A percentile compares a stretch with the other conserved stretches of the same genome.
Evolutionary conservation across 2,888 invertebrate genomes (phyloP).

Genomic region (Blastobasis adustella): DNA sequence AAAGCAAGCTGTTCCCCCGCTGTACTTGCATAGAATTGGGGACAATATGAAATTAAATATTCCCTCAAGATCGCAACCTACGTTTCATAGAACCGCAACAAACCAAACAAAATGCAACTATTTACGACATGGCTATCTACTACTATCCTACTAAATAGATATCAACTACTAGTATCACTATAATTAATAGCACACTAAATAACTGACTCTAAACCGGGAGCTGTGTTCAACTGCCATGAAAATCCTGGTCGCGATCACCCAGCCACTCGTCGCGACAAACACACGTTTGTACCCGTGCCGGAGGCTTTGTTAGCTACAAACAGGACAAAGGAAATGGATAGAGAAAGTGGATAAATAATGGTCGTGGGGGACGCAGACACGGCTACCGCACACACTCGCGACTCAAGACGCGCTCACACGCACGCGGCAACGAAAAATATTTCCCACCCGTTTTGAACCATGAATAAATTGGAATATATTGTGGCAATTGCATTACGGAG

Average conservation of each 20-base stretch:
- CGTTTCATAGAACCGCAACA: too few relatives aligned
- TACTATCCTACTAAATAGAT: too few relatives aligned
- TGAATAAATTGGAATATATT: slow-evolving; percentile 1
- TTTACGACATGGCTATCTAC: too few relatives aligned
- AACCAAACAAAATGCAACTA: too few relatives aligned
- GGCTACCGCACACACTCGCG: slow-evolving; percentile 1
- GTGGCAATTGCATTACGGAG: background rate
- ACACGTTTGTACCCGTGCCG: slow-evolving; percentile 48
- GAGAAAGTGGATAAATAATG: slow-evolving; percentile 51
- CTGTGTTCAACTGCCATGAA: background rate
- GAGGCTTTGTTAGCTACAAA: slow-evolving; percentile 40
- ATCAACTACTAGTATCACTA: too few relatives aligned
- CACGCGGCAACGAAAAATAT: too few relatives aligned
- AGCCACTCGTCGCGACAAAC: slow-evolving; percentile 13
- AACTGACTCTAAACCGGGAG: background rate
- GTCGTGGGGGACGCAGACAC: slow-evolving; percentile 22
- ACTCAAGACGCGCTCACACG: too few relatives aligned
- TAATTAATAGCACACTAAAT: too few relatives aligned
- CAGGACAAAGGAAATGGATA: slow-evolving; percentile 51
- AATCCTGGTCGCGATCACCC: background rate
- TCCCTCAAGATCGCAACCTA: too few relatives aligned
- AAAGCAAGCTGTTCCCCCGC: too few relatives aligned
- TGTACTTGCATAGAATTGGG: too few relatives aligned
- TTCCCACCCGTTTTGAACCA: background rate
- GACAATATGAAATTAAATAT: too few relatives aligned